Evolutionary conservation across 2,888 invertebrate species (phyloP), one percentile per base, ranked within the genome.

Genomic region (Onchidella celtica): DNA sequence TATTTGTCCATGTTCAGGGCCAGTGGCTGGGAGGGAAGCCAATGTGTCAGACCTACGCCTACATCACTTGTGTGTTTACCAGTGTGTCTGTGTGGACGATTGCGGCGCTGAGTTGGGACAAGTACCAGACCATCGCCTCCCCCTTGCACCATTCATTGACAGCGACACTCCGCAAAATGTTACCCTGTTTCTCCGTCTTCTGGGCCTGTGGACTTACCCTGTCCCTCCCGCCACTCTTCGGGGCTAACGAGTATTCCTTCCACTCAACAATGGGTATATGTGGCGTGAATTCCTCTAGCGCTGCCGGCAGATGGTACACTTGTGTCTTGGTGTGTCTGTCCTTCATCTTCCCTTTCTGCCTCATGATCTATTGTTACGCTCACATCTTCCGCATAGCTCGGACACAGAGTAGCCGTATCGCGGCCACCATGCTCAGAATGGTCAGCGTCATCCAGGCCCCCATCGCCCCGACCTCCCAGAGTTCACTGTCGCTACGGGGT

Each of bases 371-470:
- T 78, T 90, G 90, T 79, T 91, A 91, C 85, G 86, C 88, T 36
- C 91, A 91, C 80, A 91, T 91, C 77, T 91, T 89, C 80, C 85
- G 87, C 59, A 91, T 91, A 63, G 91, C 91, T 6, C 84, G 89
- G 36, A 89, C 87, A 3, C 91, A 91, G 79, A 90, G 90, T 78
- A 89, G 89, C 78, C 85, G 90, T 17, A 91, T 91, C 61, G 91
- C 91, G 11, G 91, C 91, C 34, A 91, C 90, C 17, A 90, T 91
- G 90, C 83, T 91, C n/a, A 84, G 89, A 63, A 90, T 91, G 90
- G 89, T 90, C n/a, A 89, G 89, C 79, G 88, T 91, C 34, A 89
- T 91, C 29, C 91, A 91, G 61, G 90, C 90, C 3, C 89, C 91
- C 9, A 88, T 90, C 9, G 87, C 90, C 0, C 86, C 88, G 6